These are phyloP conservation scores for Diglossa brunneiventris DNA, from an alignment of 2,113 vertebrate genomes.

Conservation along the genomic window DNA sequence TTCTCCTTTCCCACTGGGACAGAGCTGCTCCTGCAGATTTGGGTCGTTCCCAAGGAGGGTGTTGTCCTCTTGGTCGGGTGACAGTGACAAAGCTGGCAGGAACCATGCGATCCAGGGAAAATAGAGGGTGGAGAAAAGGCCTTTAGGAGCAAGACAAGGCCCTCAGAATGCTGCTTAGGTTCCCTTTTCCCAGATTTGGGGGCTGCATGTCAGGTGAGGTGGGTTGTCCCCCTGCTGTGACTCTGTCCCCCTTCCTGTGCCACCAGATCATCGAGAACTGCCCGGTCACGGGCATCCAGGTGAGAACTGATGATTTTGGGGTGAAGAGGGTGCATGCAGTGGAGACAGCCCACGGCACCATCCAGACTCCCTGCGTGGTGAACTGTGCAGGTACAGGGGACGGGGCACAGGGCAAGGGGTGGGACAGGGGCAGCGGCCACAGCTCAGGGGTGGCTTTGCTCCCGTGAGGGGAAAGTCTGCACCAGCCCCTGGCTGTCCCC, in stretches of 20 bases:
- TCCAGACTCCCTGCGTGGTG: slow-evolving; percentile 88
- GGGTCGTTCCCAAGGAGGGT: neutral
- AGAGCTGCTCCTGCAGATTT: neutral
- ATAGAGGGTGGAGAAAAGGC: accelerated
- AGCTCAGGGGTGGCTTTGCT: neutral
- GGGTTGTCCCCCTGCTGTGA: accelerated
- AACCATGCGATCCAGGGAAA: neutral
- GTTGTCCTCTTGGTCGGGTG: neutral
- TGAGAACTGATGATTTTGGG: slow-evolving; percentile 82
- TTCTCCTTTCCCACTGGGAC: neutral
- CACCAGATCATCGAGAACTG: slow-evolving; percentile 94
- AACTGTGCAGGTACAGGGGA: slow-evolving; percentile 87
- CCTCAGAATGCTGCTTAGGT: accelerated
- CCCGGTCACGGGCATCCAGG: slow-evolving; percentile 86
- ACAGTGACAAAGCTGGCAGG: neutral
- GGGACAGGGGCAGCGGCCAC: accelerated
- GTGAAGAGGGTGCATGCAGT: slow-evolving; percentile 84
- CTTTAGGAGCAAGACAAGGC: neutral
- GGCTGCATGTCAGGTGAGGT: accelerated
- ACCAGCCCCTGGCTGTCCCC: neutral
- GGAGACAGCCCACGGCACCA: slow-evolving; percentile 82
- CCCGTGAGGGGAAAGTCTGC: accelerated
- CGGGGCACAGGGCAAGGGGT: neutral
- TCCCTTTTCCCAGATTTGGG: neutral
- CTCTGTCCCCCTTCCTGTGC: neutral